Evolutionary conservation across 2,888 invertebrate genomes (phyloP), one percentile per base, ranked within the genome.

Genomic region (Ennomos fuscantarius): DNA sequence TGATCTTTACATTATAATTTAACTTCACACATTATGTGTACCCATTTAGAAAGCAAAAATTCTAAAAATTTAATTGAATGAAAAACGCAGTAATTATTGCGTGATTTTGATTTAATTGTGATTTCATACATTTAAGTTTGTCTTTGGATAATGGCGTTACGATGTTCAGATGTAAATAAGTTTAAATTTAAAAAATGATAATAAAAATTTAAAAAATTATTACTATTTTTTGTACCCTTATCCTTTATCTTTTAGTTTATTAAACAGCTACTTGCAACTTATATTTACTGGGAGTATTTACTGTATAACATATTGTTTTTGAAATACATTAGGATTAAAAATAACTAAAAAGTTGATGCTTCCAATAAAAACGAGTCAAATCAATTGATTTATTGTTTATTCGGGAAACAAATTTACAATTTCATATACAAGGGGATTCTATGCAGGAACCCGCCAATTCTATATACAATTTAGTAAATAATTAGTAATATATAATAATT

Each of bases 381-480:
- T 63, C 32, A 36, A 47, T 49, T 55, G 49, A 62, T 62, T n/a
- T 56, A 58, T 45, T 46, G 65, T 87, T 86, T 89, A 88, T 77
- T 89, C 65, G 72, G 78, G 67, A 85, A 88, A 84, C 78, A 84
- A 86, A 86, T 88, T 82, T 89, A 88, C 89, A 88, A 73, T 81
- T 81, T 82, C 71, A 85, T 84, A 78, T 81, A 84, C 82, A 84
- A 76, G 56, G 56, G 66, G 66, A 69, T 68, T 69, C 72, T 72
- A 73, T 76, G 80, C 70, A 73, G 31, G 61, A 63, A 60, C 55
- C 62, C 59, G 52, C 50, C 50, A 48, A 61, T 60, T 59, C 40
- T 65, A 67, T 64, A 58, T 65, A 67, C 65, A 67, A 60, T 55
- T 63, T 58, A 33, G 34, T 62, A 64, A 24, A 24, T 24, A 3